phyloP scores from a whole-genome alignment of 2,888 invertebrate species.

The Dicranocentrus wangi region DNA sequence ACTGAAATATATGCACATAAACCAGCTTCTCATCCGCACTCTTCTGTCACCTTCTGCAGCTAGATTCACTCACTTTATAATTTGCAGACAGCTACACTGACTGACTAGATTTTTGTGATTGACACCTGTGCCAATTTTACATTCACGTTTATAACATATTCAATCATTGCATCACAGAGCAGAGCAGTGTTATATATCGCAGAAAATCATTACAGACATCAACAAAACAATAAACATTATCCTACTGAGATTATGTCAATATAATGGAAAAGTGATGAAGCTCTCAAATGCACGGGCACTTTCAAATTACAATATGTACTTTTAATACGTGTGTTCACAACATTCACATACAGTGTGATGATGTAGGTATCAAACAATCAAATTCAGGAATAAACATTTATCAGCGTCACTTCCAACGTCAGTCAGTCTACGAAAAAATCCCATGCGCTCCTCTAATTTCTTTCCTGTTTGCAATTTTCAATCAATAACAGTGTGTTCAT shows the following conservation, averaged over 20 bases:
- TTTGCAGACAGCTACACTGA: no score
- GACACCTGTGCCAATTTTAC: background rate
- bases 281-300: background rate
- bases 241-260: background rate
- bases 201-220: background rate
- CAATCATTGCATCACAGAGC: background rate
- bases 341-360: background rate
- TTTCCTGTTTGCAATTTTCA: no score
- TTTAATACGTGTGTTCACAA: background rate
- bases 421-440: background rate
- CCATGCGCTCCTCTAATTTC: background rate
- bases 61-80: no score
- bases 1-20: no score
- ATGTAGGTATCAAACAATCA: background rate
- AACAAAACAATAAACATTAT: background rate
- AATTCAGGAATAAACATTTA: background rate
- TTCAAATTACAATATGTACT: background rate
- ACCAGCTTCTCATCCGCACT: constrained; percentile 48
- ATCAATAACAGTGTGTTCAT: no score
- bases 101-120: background rate
- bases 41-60: constrained; percentile 62
- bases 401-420: background rate
- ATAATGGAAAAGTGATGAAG: background rate
- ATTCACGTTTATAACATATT: background rate
- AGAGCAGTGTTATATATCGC: background rate